Evolutionary conservation across 2,113 vertebrate species (phyloP), one percentile per base, ranked within the genome.

Genomic region (Solenodon paradoxus): DNA sequence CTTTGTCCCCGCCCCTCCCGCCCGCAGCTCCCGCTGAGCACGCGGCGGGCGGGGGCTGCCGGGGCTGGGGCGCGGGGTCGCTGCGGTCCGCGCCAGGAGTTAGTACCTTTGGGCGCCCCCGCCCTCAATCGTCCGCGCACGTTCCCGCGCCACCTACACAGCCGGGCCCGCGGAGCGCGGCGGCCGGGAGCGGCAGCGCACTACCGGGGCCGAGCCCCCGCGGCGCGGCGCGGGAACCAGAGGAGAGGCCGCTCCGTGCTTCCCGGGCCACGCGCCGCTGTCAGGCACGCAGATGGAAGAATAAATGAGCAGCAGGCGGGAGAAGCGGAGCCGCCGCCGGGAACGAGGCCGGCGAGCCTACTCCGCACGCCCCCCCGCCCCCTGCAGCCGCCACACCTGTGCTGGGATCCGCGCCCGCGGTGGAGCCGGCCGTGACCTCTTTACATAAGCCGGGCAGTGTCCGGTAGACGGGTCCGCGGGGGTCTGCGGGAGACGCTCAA

Each of bases 311-410:
- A 10, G 55, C 86, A 30, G 40, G 71, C 45, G 13, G 78, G 84
- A 63, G 64, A 26, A 35, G 96, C 42, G 17, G 20, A n/a, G 95
- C 49, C 16, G 55, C 79, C 26, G 45, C 78, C 45, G 9, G 64
- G 42, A 0, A 0, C 82, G 63, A 69, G 30, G 81, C 71, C 17
- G 61, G 59, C 24, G 53, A 69, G 81, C 74, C 93, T 1, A 87
- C n/a, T 0, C 38, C 68, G 7, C 1, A 5, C 87, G 8, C 15
- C 0, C 9, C 51, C 90, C 15, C 0, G 9, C 51, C 90, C 35
- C 20, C 68, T 30, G 38, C 84, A 20, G 49, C 53, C 78, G 55
- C 81, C 83, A 26, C 97, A 96, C 97, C 96, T 97, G 95, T n/a
- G 97, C 95, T 0, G 74, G 88, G 47, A 51, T 59, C 96, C 63